Percentiles rank a stretch among this genome's conserved stretches.
Evolutionary conservation across 1,140 invertebrate genomes (phyloP).

Genomic region (Dryas iulia): DNA sequence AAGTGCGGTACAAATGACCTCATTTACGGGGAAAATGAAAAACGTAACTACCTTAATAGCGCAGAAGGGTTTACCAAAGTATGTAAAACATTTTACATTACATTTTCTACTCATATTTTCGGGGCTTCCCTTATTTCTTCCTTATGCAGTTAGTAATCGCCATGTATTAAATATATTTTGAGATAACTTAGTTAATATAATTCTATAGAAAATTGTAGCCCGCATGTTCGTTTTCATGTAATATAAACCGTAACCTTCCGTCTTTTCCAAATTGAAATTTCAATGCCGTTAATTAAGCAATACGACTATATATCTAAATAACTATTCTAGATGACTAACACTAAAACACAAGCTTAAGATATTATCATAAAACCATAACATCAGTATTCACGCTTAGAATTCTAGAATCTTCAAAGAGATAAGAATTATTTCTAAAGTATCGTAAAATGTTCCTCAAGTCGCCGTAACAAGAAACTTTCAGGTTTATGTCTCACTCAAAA

Average conservation of each 20-base stretch:
- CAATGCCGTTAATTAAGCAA: no score
- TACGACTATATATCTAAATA: no score
- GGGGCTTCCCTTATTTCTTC: not conserved
- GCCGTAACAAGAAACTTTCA: constrained; percentile 4
- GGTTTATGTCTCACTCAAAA: constrained; percentile 20
- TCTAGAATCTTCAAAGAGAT: constrained; percentile 22
- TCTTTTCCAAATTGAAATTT: no score
- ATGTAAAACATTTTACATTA: constrained; percentile 26
- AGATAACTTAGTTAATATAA: no score
- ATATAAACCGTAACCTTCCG: no score
- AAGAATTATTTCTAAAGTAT: constrained; percentile 23
- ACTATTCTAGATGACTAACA: no score
- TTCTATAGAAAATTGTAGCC: no score
- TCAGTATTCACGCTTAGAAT: constrained; percentile 8
- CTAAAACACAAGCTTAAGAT: not conserved
- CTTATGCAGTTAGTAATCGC: not conserved
- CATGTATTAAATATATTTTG: not conserved
- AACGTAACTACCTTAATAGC: constrained; percentile 23
- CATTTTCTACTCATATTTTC: constrained; percentile 14
- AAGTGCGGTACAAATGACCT: constrained; percentile 28
- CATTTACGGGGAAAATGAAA: constrained; percentile 29
- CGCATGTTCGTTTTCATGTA: no score
- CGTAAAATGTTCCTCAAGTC: constrained; percentile 15
- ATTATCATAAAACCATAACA: not conserved
- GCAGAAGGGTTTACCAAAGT: constrained; percentile 20